phyloP scores from a whole-genome alignment of 2,888 invertebrate genomes.

The Mythimna vitellina region DNA sequence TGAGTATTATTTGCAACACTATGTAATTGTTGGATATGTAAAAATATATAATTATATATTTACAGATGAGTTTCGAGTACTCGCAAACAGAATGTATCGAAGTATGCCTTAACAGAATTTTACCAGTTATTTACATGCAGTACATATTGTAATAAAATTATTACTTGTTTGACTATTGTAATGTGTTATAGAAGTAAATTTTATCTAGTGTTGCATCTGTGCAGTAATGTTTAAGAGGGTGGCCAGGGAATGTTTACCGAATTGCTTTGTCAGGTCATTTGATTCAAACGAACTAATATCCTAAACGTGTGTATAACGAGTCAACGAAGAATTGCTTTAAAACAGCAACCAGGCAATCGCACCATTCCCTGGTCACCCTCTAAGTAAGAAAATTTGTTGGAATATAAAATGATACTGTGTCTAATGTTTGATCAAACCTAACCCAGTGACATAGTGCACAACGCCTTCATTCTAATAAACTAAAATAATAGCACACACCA shows the following conservation, averaged over 20 bases:
- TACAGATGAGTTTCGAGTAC: conserved; percentile 28
- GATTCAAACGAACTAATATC: conserved; percentile 1
- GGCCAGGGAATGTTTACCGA: conserved; percentile 38
- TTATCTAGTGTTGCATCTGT: conserved; percentile 45
- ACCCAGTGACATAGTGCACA: conserved; percentile 22
- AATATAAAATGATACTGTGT: conserved; percentile 41
- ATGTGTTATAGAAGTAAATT: conserved; percentile 59
- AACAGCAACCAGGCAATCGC: not conserved
- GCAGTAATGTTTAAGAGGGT: conserved; percentile 39
- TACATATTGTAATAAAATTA: conserved; percentile 54
- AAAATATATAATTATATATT: conserved; percentile 24
- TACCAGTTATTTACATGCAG: conserved; percentile 58
- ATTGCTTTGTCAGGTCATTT: not conserved
- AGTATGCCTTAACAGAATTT: conserved; percentile 53
- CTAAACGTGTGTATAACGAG: not conserved
- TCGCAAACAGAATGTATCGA: conserved; percentile 41
- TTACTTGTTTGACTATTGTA: conserved; percentile 54
- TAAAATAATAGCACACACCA: conserved; percentile 36
- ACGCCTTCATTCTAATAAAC: conserved; percentile 34
- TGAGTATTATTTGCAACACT: conserved; percentile 29
- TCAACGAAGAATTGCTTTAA: not conserved
- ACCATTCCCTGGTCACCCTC: conserved; percentile 37
- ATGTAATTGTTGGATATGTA: conserved; percentile 35
- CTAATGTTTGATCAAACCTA: conserved; percentile 64
- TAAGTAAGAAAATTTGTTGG: conserved; percentile 32